Percentiles rank a stretch among this genome's conserved stretches.
phyloP scores from a whole-genome alignment of 2,113 vertebrate species.

The Telmatochromis bifrenatus region DNA sequence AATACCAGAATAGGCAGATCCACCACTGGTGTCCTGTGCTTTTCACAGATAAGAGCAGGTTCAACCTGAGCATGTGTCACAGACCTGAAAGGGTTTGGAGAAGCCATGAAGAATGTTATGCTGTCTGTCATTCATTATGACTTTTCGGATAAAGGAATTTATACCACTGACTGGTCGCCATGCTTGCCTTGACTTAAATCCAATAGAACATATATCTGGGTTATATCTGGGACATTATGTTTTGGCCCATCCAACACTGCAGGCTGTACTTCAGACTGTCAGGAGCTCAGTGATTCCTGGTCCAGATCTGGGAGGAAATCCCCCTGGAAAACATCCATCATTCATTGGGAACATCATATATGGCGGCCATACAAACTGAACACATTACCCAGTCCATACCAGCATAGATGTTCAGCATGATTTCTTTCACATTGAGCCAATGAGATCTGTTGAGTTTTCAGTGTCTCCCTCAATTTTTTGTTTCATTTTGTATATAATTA shows the following conservation, averaged over 20 bases:
- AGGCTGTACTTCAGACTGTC: neutral
- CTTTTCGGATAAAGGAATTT: neutral
- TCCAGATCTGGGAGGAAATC: neutral
- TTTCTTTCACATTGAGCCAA: neutral
- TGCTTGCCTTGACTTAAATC: neutral
- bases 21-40: neutral
- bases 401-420: neutral
- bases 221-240: neutral
- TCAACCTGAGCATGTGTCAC: neutral
- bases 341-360: neutral
- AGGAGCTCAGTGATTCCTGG: neutral
- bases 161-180: neutral
- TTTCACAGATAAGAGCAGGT: neutral
- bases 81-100: neutral
- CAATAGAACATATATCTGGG: fast-evolving
- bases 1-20: neutral
- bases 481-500: neutral
- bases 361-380: fast-evolving
- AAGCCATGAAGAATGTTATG: neutral
- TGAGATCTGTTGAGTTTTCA: neutral
- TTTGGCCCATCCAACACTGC: neutral
- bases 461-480: neutral
- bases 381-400: neutral
- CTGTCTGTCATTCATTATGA: neutral
- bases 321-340: neutral